Evolutionary conservation across 2,888 invertebrate genomes (phyloP), one percentile per base, ranked within the genome.

Genomic region (Synanthedon formicaeformis): DNA sequence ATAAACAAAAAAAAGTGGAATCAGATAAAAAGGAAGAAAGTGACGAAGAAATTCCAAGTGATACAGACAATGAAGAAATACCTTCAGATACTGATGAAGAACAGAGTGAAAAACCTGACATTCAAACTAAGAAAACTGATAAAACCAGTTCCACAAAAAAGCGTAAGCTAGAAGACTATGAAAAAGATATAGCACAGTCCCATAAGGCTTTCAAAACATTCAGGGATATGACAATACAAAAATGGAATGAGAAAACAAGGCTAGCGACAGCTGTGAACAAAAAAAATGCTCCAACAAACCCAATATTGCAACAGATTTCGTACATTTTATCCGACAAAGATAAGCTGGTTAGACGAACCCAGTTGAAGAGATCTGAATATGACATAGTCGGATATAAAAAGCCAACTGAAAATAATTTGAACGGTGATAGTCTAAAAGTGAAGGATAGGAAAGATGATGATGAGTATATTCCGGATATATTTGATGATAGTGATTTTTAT

Each of bases 401-500:
- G 14, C 53, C 56, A 41, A 54, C 54, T 34, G 60, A 65, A 45
- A 69, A 67, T 48, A 63, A 61, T 53, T 59, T 60, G 50, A 68
- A 66, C 50, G 53, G 61, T 41, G 67, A 67, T 58, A 64, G 56
- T 1, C 56, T 57, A 14, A 73, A 73, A 50, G 23, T 60, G 6
- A 75, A 62, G 60, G 69, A 73, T 51, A 67, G 81, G n/a, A 79
- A 79, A 60, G 80, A 86, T 51, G 70, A 81, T 55, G 90, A 90
- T 60, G 91, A 92, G 62, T 91, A 92, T 58, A 92, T 95, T 67
- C 67, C 88, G 0, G 95, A 98, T 81, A 94, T 98, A 66, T 99
- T 96, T 82, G 98, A 99, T 75, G 99, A 99, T 71, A 95, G 94
- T 66, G 99, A 99, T 73, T 99, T 99, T 76, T 99, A 99, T 78